phyloP scores from a whole-genome alignment of 2,888 invertebrate genomes.

The Venusia cambrica region DNA sequence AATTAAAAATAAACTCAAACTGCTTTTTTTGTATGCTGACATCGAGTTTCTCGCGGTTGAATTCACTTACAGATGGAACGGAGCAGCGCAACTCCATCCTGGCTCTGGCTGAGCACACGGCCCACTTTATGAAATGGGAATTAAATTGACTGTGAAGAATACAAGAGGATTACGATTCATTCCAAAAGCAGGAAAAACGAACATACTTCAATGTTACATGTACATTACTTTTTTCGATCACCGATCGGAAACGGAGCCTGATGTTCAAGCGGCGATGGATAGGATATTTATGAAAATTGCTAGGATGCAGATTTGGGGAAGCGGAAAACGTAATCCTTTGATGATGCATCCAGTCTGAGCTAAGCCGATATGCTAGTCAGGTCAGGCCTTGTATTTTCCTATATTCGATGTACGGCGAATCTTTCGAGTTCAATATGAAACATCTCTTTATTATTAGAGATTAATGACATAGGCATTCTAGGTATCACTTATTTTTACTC shows the following conservation, averaged over 20 bases:
- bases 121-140: conserved; percentile 61
- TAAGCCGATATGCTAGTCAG: conserved; percentile 35
- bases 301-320: conserved; percentile 16
- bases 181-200: conserved; percentile 25
- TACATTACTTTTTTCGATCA: conserved; percentile 34
- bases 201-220: conserved; percentile 8
- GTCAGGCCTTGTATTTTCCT: too few species aligned
- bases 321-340: conserved; percentile 36
- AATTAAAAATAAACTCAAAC: too few species aligned
- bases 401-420: conserved; percentile 20
- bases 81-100: conserved; percentile 30
- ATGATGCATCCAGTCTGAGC: conserved; percentile 42
- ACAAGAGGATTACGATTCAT: conserved; percentile 54
- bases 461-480: conserved; percentile 3
- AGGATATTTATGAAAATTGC: conserved; percentile 8
- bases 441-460: conserved; percentile 3
- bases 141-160: conserved; percentile 71
- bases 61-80: conserved; percentile 43
- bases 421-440: background rate
- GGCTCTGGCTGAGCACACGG: conserved; percentile 41
- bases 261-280: conserved; percentile 33
- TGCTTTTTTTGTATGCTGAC: conserved; percentile 31
- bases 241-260: conserved; percentile 2
- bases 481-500: conserved; percentile 19
- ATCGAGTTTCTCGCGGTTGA: conserved; percentile 43